Conservation (phyloP, 64 coral and sea anemone species). For the Acropora tenuis region DNA sequence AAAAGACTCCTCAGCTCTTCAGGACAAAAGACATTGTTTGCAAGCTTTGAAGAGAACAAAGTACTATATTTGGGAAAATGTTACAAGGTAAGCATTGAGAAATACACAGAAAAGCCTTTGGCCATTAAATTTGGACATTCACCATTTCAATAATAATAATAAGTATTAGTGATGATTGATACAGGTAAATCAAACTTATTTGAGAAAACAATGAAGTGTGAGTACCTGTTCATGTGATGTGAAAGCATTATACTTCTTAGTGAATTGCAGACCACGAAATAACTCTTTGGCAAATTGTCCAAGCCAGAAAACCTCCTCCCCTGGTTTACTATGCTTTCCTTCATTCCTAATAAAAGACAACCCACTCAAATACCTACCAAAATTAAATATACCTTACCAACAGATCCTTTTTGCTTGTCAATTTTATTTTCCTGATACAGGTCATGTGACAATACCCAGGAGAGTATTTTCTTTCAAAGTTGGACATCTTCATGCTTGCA, state of each 20-base stretch:
- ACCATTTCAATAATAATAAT: too few species aligned
- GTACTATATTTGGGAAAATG: too few species aligned
- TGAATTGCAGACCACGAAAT: not conserved
- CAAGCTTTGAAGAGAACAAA: constrained; percentile 1
- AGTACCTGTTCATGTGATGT: not conserved
- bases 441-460: too few species aligned
- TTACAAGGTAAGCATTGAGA: too few species aligned
- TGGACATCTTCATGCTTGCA: too few species aligned
- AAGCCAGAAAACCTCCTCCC: constrained; percentile 1
- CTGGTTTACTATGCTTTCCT: not conserved
- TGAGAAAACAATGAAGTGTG: not conserved
- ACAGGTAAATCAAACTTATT: not conserved
- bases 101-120: too few species aligned
- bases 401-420: too few species aligned
- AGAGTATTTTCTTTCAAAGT: too few species aligned
- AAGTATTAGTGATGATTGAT: too few species aligned
- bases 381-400: not conserved
- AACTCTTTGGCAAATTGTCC: constrained; percentile 20
- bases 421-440: too few species aligned
- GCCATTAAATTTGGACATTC: too few species aligned
- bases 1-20: constrained; percentile 5
- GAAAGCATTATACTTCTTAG: not conserved
- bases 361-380: not conserved
- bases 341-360: not conserved
- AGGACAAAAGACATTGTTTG: not conserved